phyloP scores from a whole-genome alignment of 1,140 invertebrate genomes.

The Latrodectus geometricus region DNA sequence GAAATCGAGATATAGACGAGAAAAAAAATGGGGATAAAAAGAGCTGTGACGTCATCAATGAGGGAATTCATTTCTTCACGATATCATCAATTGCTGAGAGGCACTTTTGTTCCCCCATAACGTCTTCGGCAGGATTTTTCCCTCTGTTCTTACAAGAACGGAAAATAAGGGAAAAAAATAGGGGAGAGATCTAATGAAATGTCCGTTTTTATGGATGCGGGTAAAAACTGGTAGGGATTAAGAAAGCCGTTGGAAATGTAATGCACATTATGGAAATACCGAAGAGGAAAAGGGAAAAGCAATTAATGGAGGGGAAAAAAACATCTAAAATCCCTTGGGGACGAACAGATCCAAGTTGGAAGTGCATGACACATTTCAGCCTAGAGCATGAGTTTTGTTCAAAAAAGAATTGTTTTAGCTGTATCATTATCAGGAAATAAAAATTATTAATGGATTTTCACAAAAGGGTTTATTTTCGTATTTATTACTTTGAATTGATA shows the following conservation, averaged over 20 bases:
- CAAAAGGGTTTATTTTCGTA: too few relatives aligned
- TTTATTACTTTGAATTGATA: too few relatives aligned
- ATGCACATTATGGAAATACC: not conserved
- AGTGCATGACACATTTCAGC: not conserved
- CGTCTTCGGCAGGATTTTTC: not conserved
- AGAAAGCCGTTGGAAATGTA: not conserved
- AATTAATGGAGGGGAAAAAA: not conserved
- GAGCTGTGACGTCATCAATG: conserved; percentile 30
- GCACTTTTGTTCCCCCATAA: conserved; percentile 1
- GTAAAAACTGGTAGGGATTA: not conserved
- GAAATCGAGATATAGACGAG: not conserved
- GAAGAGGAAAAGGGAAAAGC: not conserved
- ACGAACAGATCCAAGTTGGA: not conserved
- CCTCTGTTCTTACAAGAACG: not conserved
- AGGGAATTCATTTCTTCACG: conserved; percentile 20
- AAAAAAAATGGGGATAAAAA: not conserved
- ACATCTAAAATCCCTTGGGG: not conserved
- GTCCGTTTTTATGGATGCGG: conserved; percentile 3
- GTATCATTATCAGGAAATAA: too few relatives aligned
- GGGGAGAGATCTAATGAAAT: not conserved
- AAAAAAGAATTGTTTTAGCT: too few relatives aligned
- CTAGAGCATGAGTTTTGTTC: not conserved
- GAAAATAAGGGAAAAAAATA: not conserved
- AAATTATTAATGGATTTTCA: too few relatives aligned
- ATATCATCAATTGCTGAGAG: not conserved